phyloP scores from a whole-genome alignment of 1,140 invertebrate species.

The Bombus balteatus region DNA sequence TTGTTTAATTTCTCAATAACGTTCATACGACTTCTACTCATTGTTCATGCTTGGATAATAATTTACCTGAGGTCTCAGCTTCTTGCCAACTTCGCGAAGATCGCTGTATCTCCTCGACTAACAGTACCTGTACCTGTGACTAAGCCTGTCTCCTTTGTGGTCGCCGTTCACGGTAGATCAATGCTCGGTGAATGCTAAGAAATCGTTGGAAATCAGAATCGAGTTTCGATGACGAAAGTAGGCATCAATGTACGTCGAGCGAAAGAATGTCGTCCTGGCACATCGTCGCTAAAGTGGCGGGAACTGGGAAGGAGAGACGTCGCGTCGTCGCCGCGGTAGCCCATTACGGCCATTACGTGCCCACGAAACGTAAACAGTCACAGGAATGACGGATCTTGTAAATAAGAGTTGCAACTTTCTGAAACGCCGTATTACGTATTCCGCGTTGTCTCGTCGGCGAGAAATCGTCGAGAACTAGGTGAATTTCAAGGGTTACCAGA shows the following conservation, averaged over 20 bases:
- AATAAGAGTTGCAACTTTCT: constrained; percentile 1
- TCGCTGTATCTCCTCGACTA: background rate
- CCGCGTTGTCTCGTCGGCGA: no score
- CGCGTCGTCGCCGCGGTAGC: background rate
- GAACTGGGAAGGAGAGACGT: constrained; percentile 18
- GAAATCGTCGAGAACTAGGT: background rate
- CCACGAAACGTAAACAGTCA: constrained; percentile 36
- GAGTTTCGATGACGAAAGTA: constrained; percentile 54
- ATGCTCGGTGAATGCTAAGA: constrained; percentile 41
- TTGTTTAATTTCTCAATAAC: no score
- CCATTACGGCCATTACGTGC: constrained; percentile 45
- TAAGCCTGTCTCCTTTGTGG: background rate
- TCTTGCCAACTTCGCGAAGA: background rate
- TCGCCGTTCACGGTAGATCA: background rate
- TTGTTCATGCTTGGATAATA: no score
- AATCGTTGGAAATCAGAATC: constrained; percentile 46
- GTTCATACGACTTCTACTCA: background rate
- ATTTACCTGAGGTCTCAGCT: background rate
- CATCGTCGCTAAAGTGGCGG: background rate
- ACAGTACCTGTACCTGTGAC: background rate
- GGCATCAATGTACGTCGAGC: constrained; percentile 19
- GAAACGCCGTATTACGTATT: constrained; percentile 20
- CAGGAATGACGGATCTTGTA: constrained; percentile 24
- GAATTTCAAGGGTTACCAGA: background rate
- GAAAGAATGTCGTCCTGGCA: constrained; percentile 56